phyloP scores from a whole-genome alignment of 2,113 vertebrate species.

The Meles meles region DNA sequence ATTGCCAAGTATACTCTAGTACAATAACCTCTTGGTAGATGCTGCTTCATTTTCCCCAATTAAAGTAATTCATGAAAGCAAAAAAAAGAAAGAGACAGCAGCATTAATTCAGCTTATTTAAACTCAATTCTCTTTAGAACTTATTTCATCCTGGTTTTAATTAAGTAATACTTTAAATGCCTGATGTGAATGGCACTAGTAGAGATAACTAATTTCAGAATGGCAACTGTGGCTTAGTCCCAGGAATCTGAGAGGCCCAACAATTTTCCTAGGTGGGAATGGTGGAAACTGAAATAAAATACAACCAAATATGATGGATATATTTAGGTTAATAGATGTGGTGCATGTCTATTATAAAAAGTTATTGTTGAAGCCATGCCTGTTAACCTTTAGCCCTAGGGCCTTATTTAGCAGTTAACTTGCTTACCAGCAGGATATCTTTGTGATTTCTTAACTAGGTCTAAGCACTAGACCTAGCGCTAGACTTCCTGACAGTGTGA shows the following conservation, averaged over 20 bases:
- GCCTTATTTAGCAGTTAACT: conserved; percentile 26
- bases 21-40: background rate
- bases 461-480: no score
- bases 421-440: background rate
- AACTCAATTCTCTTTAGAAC: background rate
- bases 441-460: background rate
- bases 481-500: no score
- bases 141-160: background rate
- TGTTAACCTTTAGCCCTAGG: conserved; percentile 14
- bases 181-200: background rate
- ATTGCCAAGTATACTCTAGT: background rate
- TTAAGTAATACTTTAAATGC: background rate
- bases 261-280: background rate
- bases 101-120: background rate
- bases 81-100: background rate
- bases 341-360: conserved; percentile 8
- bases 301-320: background rate
- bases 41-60: background rate
- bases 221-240: background rate
- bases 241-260: background rate
- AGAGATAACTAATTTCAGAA: background rate
- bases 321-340: conserved; percentile 24
- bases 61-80: conserved; percentile 11
- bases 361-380: conserved; percentile 13
- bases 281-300: background rate